Conservation (phyloP, 2,797 vertebrate genomes). For the Sciaenops ocellatus region DNA sequence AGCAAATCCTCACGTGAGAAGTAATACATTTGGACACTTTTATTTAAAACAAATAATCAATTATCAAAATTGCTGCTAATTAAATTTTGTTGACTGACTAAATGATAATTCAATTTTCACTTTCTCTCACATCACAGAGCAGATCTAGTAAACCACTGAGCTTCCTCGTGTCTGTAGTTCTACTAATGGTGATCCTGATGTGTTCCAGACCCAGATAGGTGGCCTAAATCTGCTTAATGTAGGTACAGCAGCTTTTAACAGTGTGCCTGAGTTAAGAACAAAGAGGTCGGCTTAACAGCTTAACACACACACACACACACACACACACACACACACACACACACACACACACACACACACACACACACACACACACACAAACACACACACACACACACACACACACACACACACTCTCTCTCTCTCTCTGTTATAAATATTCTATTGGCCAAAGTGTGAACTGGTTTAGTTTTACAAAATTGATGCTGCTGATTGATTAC, state of each 20-base stretch:
- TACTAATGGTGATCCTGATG: slow-evolving; percentile 8
- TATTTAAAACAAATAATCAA: not conserved
- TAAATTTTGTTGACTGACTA: not conserved
- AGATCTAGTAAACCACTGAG: not conserved
- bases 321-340: not conserved
- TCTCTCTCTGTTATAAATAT: not conserved
- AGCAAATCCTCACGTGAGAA: not conserved
- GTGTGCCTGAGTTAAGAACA: slow-evolving; percentile 9
- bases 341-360: not conserved
- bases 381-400: slow-evolving; percentile 9
- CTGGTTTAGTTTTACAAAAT: not conserved
- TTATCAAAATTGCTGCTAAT: not conserved
- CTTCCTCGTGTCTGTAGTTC: not conserved
- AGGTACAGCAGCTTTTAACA: slow-evolving; percentile 15
- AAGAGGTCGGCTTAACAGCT: slow-evolving; percentile 15
- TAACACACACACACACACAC: slow-evolving; percentile 2
- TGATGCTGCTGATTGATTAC: not conserved
- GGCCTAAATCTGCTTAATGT: slow-evolving; percentile 39
- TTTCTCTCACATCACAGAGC: not conserved
- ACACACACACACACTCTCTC: too few species aligned
- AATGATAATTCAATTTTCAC: not conserved
- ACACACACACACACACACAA: not conserved
- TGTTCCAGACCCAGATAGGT: slow-evolving; percentile 34
- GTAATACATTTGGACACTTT: not conserved
- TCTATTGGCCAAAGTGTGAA: not conserved